Evolutionary conservation across 2,888 invertebrate species (phyloP).

Genomic region (Polylopha cassiicola): DNA sequence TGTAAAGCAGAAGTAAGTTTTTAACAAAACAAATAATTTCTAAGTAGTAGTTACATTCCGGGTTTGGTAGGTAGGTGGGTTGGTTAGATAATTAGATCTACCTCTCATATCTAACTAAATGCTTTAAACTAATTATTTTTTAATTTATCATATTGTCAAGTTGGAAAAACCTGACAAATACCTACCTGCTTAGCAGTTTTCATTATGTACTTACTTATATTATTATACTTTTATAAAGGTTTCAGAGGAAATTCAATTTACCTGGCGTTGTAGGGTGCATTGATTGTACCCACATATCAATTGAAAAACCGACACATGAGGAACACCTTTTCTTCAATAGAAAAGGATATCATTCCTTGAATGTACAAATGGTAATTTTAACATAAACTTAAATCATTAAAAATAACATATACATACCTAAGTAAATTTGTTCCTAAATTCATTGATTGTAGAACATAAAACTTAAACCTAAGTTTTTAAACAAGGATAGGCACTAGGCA

Average conservation of each 20-base stretch:
- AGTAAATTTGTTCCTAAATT: not conserved
- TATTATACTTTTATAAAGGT: conserved; percentile 18
- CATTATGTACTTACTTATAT: no score
- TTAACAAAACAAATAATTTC: no score
- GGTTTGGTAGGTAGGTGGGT: no score
- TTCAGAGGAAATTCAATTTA: conserved; percentile 23
- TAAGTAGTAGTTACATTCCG: no score
- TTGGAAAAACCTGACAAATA: no score
- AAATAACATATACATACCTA: not conserved
- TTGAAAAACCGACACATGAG: conserved; percentile 23
- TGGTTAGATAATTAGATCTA: no score
- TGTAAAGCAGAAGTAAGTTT: no score
- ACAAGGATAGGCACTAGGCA: no score
- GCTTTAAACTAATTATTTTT: no score
- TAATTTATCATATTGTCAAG: no score
- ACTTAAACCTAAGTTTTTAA: not conserved
- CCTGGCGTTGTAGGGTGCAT: conserved; percentile 27
- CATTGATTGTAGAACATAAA: not conserved
- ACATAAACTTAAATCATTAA: not conserved
- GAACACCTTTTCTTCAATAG: conserved; percentile 28
- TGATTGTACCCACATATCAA: conserved; percentile 27
- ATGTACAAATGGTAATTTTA: conserved; percentile 27
- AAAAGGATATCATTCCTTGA: conserved; percentile 30
- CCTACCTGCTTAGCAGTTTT: no score
- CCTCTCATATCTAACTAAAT: no score